Evolutionary conservation across 2,113 vertebrate genomes (phyloP).

Genomic region (Rhea americana): DNA sequence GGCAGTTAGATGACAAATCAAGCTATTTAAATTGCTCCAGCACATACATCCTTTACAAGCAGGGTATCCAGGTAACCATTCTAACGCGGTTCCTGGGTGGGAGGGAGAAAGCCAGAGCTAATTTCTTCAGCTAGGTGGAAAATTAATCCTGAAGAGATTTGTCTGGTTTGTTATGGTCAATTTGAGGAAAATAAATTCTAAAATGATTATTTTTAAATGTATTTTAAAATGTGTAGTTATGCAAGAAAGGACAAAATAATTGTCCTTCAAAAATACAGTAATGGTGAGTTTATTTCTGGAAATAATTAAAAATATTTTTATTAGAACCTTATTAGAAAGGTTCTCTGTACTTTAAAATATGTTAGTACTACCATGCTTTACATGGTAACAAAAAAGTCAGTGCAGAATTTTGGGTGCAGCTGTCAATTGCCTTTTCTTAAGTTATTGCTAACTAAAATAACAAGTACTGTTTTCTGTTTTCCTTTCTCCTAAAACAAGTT

Average conservation of each 20-base stretch:
- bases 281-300: not conserved
- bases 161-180: constrained; percentile 20
- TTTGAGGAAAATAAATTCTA: constrained; percentile 6
- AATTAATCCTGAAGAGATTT: constrained; percentile 45
- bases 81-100: not conserved
- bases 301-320: not conserved
- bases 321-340: not conserved
- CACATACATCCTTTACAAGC: constrained; percentile 24
- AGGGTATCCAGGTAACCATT: constrained; percentile 58
- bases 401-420: not conserved
- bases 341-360: not conserved
- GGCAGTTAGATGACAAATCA: constrained; percentile 59
- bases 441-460: not conserved
- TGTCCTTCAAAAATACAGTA: not conserved
- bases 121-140: constrained; percentile 47
- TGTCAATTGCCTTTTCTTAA: not conserved
- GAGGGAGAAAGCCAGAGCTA: constrained; percentile 27
- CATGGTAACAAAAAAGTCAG: not conserved
- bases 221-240: not conserved
- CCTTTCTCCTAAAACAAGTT: not conserved
- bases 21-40: constrained; percentile 20
- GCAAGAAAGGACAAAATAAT: not conserved
- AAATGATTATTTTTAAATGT: not conserved
- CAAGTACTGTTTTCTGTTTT: not conserved
- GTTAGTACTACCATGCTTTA: not conserved